These are phyloP conservation scores for Pygoscelis adeliae DNA, from an alignment of 2,113 vertebrate genomes.

Conservation along the genomic window DNA sequence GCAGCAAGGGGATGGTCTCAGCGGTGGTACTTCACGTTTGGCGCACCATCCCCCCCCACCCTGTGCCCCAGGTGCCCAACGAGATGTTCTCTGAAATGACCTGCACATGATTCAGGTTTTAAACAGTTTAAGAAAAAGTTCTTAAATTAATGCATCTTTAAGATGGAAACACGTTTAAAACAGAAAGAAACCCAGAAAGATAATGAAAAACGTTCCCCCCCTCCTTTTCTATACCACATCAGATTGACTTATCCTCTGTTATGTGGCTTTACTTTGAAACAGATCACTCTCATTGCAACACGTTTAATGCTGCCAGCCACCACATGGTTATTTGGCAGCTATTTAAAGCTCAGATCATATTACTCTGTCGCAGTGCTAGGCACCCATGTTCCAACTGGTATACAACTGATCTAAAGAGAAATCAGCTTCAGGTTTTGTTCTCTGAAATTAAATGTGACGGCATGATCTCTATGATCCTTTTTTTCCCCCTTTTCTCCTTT, in stretches of 20 bases:
- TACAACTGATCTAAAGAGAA: constrained; percentile 68
- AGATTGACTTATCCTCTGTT: constrained; percentile 48
- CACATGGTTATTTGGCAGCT: constrained; percentile 72
- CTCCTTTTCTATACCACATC: constrained; percentile 27
- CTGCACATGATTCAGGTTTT: background rate
- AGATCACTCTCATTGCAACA: constrained; percentile 58
- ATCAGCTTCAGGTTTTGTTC: constrained; percentile 60
- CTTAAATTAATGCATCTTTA: background rate
- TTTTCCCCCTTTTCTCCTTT: fast-evolving
- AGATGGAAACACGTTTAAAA: background rate
- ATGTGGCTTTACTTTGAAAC: constrained; percentile 67
- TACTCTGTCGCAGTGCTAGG: constrained; percentile 46
- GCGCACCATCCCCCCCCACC: background rate
- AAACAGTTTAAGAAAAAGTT: background rate
- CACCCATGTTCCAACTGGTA: constrained; percentile 61
- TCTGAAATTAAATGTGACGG: constrained; percentile 59
- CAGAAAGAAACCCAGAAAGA: constrained; percentile 14
- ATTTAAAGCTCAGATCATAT: constrained; percentile 72
- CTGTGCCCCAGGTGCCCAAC: background rate
- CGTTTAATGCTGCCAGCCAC: constrained; percentile 61
- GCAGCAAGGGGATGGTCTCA: background rate
- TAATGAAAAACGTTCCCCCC: constrained; percentile 30
- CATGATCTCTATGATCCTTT: constrained; percentile 39
- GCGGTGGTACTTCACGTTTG: background rate
- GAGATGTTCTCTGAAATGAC: background rate